Evolutionary conservation across 2,113 vertebrate genomes (phyloP).

Genomic region (Trinectes maculatus): DNA sequence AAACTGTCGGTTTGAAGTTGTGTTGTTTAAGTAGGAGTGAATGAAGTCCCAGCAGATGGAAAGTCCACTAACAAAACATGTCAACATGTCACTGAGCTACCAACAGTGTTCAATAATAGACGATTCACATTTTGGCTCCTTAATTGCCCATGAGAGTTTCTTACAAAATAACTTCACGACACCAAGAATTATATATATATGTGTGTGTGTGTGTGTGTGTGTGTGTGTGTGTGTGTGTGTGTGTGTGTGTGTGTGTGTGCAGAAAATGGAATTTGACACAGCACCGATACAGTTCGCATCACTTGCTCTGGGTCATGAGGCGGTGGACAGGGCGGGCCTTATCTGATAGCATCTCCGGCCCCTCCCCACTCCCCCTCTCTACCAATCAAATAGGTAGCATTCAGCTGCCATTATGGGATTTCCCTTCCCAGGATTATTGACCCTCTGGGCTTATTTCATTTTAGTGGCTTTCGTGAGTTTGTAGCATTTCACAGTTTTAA

Average conservation of each 20-base stretch:
- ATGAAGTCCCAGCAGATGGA: not conserved
- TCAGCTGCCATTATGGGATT: slow-evolving; percentile 73
- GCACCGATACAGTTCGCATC: slow-evolving; percentile 52
- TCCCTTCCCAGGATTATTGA: slow-evolving; percentile 68
- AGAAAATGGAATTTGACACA: slow-evolving; percentile 18
- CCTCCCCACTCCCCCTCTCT: slow-evolving; percentile 7
- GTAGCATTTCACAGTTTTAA: slow-evolving; percentile 58
- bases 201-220: too few species aligned
- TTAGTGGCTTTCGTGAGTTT: slow-evolving; percentile 45
- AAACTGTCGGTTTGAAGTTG: not conserved
- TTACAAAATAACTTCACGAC: too few species aligned
- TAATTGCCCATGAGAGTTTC: too few species aligned
- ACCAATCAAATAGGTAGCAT: slow-evolving; percentile 55
- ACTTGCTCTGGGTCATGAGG: slow-evolving; percentile 53
- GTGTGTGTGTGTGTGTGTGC: not conserved
- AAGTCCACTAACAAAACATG: not conserved
- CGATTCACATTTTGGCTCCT: too few species aligned
- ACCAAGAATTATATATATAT: too few species aligned
- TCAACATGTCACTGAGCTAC: too few species aligned
- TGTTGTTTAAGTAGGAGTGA: not conserved
- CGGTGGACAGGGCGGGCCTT: slow-evolving; percentile 54
- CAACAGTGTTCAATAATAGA: too few species aligned
- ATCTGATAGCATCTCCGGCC: slow-evolving; percentile 44
- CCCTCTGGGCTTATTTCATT: slow-evolving; percentile 60
- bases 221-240: too few species aligned